Base-by-base conservation (phyloP, 2,113 vertebrate species). In the Platichthys stellatus region DNA sequence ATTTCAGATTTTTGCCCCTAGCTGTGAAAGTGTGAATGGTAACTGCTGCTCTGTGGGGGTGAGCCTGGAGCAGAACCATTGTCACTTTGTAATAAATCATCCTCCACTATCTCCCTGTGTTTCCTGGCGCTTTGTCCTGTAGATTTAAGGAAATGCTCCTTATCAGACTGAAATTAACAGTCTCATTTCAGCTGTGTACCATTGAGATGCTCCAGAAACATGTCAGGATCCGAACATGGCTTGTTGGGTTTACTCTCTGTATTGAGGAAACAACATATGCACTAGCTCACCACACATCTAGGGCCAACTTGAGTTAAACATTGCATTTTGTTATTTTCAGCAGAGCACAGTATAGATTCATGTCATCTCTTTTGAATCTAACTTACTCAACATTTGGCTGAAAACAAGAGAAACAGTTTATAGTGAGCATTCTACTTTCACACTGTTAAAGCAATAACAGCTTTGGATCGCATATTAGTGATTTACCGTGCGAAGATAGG, bases 51-150 rank as follows among this genome's bases (percentile, higher is more conserved):
- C 6, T 57, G 47, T 76, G 45, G 20, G n/a, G 47, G 10, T 35
- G 14, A 65, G 59, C 38, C 54, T 20, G 8, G 2, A 74, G 21
- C 67, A 64, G 51, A n/a, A 56, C 24, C 35, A 59, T 28, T 77
- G 62, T 65, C 24, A 24, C 12, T 51, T 63, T 40, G 20, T 60
- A 15, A 69, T 38, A 57, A 20, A 40, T 31, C 24, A 56, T 63
- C 54, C 38, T 81, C 74, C 24, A 0, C 21, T 63, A 28, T 82
- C 57, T 60, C 26, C 0, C 12, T 43, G 13, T 58, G 35, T 70
- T 83, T 90, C 86, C 88, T 82, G 62, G 45, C 23, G 68, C 53
- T 69, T 58, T 65, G 54, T 58, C 56, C 56, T 70, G 53, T 73
- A 57, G 66, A 28, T 45, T 54, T 24, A 17, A 72, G 75, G 69